Percentiles rank a stretch among this genome's conserved stretches.
Conservation (phyloP, 2,113 vertebrate species). For the Leucopsar rothschildi region DNA sequence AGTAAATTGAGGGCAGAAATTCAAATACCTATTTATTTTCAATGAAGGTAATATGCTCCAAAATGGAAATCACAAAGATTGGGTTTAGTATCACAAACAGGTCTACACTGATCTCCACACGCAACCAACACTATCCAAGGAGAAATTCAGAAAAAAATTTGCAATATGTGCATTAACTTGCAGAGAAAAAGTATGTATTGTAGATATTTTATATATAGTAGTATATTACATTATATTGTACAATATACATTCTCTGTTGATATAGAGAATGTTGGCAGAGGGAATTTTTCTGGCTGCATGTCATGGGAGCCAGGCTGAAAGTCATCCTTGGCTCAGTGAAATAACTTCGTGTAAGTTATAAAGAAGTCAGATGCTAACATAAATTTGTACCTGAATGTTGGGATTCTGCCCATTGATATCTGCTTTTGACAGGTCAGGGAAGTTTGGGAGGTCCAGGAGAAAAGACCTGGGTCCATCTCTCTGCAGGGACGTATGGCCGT, state of each 20-base stretch:
- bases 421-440: slow-evolving; percentile 95
- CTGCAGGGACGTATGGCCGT: slow-evolving; percentile 76
- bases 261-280: not conserved
- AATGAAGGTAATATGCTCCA: not conserved
- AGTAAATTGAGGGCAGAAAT: not conserved
- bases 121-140: not conserved
- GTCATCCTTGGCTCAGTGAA: not conserved
- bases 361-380: not conserved
- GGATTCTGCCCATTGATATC: slow-evolving; percentile 97
- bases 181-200: not conserved
- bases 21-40: not conserved
- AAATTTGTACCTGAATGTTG: slow-evolving; percentile 90
- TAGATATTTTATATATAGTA: too few species aligned
- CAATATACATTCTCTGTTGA: not conserved
- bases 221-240: too few species aligned
- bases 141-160: not conserved
- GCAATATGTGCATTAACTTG: not conserved
- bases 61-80: not conserved
- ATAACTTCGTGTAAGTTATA: not conserved
- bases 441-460: slow-evolving; percentile 92
- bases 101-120: not conserved
- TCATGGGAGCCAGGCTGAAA: not conserved
- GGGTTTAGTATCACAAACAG: not conserved
- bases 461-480: slow-evolving; percentile 88
- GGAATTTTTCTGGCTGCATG: not conserved